Base-by-base conservation (phyloP, 2,888 invertebrate species). In the Eristalinus sepulchralis region DNA sequence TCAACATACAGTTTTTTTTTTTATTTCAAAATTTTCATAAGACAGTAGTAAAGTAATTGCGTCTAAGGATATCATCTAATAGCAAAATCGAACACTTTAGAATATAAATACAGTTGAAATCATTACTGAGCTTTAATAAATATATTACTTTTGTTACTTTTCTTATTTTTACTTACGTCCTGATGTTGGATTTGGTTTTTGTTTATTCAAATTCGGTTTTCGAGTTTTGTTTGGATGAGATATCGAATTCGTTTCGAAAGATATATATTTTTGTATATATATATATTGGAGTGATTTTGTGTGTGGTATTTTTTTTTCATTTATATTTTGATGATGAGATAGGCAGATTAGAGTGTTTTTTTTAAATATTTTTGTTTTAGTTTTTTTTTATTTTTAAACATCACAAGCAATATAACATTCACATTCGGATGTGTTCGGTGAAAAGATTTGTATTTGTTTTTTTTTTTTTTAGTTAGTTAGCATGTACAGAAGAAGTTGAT, bases 161-260 rank as follows among this genome's bases (percentile, higher is more conserved):
- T 82, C 72, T 87, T 68, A 77, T 78, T 71, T 88, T 88, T 89
- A 89, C 89, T 89, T 89, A 89, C 89, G 89, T 89, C 89, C 89
- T 89, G 89, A 83, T 85, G 82, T 83, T 83, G 36, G 75, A 72
- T 79, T 80, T 83, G 36, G 77, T 68, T 79, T 72, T 83, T 79
- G 62, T 71, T 83, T 88, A 81, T 57, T 88, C 55, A 39, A 77
- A 78, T 83, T 72, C 63, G 73, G 39, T 67, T 84, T 79, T 82
- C 77, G 82, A 66, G 77, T 81, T 60, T 80, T 55, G 79, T 87
- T 81, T 88, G 86, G 71, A 82, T 83, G 81, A 88, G 88, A 88
- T 79, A 83, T 67, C 67, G 79, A 80, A 76, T 85, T 85, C 24
- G 36, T 72, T 78, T 88, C 64, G 79, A 78, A 47, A 78, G 78